phyloP scores from a whole-genome alignment of 2,888 invertebrate species.

The Pristionchus maxplancki region DNA sequence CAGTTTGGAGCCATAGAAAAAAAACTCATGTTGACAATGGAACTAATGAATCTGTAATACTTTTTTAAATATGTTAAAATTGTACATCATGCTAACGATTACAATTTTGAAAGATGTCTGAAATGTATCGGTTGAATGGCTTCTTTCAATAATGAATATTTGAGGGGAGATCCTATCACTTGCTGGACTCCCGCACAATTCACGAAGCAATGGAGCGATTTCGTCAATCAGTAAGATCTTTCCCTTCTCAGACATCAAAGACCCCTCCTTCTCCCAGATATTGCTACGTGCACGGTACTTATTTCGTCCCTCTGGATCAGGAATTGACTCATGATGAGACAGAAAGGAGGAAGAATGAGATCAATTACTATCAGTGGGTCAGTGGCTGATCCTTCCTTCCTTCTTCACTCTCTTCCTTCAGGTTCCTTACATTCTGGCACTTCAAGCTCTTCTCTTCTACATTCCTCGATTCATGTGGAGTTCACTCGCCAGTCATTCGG shows the following conservation, averaged over 20 bases:
- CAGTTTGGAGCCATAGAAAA: neutral
- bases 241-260: neutral
- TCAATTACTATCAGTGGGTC: constrained; percentile 77
- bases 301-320: constrained; percentile 70
- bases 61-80: too few species aligned
- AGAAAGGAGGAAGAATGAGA: constrained; percentile 63
- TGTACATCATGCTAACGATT: too few species aligned
- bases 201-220: constrained; percentile 67
- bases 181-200: constrained; percentile 77
- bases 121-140: too few species aligned
- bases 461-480: constrained; percentile 76
- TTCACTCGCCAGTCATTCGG: constrained; percentile 69
- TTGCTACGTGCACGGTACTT: constrained; percentile 77
- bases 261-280: constrained; percentile 60
- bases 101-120: too few species aligned
- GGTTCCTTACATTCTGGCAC: constrained; percentile 76
- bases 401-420: constrained; percentile 49
- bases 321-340: constrained; percentile 67
- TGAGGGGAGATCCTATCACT: constrained; percentile 74
- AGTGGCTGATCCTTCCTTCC: neutral
- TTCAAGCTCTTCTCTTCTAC: constrained; percentile 76
- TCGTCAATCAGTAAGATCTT: constrained; percentile 50
- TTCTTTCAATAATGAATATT: neutral
- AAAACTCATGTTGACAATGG: too few species aligned
- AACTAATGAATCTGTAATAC: too few species aligned